These are phyloP conservation scores for Digitonthophagus gazella DNA, from an alignment of 2,888 invertebrate genomes.

Conservation along the genomic window DNA sequence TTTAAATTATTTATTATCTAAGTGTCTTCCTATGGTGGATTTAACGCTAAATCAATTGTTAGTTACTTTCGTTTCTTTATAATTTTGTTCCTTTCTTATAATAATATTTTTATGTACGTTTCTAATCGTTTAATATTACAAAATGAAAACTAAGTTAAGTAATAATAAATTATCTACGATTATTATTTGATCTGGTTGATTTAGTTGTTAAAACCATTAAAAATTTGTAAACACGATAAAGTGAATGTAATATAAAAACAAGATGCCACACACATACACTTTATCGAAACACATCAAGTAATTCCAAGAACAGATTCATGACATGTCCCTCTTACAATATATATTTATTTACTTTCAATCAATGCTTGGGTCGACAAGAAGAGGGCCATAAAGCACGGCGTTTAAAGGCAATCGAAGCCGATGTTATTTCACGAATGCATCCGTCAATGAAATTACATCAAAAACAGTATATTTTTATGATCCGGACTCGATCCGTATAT, in stretches of 20 bases:
- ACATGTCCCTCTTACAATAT: neutral
- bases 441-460: constrained; percentile 15
- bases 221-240: too few species aligned
- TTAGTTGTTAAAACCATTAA: too few species aligned
- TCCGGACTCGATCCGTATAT: constrained; percentile 4
- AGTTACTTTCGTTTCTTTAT: neutral
- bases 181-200: too few species aligned
- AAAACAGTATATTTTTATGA: constrained; percentile 18
- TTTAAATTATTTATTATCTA: neutral
- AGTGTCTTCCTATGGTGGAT: neutral
- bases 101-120: neutral
- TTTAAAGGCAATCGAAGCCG: neutral
- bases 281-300: neutral
- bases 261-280: neutral
- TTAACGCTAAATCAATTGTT: neutral
- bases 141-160: too few species aligned
- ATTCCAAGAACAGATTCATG: neutral
- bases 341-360: neutral
- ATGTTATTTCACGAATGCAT: constrained; percentile 9
- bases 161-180: too few species aligned
- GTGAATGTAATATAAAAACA: neutral
- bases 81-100: neutral
- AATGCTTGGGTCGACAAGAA: neutral
- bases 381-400: neutral
- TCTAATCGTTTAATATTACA: too few species aligned